phyloP scores from a whole-genome alignment of 2,113 vertebrate genomes.

The Deroptyus accipitrinus region DNA sequence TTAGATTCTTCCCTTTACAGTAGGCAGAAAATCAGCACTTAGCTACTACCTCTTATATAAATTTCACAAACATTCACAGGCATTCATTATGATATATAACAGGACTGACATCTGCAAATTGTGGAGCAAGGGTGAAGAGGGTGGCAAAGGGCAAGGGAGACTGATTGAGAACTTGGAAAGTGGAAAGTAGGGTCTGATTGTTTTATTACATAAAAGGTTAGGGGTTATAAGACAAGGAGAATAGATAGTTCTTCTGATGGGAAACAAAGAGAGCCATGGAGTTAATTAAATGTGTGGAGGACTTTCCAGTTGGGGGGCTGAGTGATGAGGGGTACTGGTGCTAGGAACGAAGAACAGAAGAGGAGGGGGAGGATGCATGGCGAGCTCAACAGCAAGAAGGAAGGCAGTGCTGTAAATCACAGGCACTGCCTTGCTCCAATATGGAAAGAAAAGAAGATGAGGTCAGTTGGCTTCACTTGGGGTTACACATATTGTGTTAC shows the following conservation, averaged over 20 bases:
- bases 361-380: background rate
- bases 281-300: background rate
- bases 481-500: background rate
- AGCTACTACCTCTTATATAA: background rate
- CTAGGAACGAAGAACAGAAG: background rate
- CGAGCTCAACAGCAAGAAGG: background rate
- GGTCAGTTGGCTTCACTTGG: background rate
- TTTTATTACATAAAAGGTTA: slow-evolving; percentile 65
- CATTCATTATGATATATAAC: slow-evolving; percentile 17
- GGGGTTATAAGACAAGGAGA: slow-evolving; percentile 5
- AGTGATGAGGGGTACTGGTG: background rate
- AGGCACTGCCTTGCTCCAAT: background rate
- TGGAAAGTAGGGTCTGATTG: slow-evolving; percentile 28
- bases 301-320: background rate
- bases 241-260: slow-evolving; percentile 18
- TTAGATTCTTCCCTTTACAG: background rate
- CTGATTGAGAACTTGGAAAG: background rate
- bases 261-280: background rate
- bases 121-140: background rate
- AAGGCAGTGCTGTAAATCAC: slow-evolving; percentile 4
- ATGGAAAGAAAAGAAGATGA: background rate
- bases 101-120: slow-evolving; percentile 5
- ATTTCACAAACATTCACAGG: background rate
- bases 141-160: slow-evolving; percentile 10
- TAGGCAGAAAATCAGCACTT: background rate